Evolutionary conservation across 2,113 vertebrate species (phyloP).

Genomic region (Engystomops pustulosus): DNA sequence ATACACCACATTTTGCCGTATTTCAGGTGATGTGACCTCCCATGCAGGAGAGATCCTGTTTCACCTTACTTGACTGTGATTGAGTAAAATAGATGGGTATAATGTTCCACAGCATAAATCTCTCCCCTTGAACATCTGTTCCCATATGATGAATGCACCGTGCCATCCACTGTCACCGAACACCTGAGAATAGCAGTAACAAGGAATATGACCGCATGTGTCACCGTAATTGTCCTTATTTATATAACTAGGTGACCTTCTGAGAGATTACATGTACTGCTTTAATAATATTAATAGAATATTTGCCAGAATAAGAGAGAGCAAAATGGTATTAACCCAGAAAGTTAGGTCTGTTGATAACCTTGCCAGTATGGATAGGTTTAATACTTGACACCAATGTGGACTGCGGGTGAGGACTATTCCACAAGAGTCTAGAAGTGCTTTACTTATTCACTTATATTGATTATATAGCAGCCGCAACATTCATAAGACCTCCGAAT

Average conservation of each 20-base stretch:
- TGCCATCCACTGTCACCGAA: constrained; percentile 2
- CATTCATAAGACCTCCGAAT: no score
- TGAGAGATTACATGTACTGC: background rate
- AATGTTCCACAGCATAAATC: constrained; percentile 21
- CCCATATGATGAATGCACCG: constrained; percentile 7
- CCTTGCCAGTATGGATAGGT: background rate
- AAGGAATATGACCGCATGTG: background rate
- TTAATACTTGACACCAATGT: background rate
- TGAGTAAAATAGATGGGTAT: constrained; percentile 30
- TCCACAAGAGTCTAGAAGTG: background rate
- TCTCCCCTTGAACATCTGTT: constrained; percentile 36
- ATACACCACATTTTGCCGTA: background rate
- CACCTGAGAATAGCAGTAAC: background rate
- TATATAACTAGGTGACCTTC: constrained; percentile 17
- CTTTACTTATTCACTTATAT: no score
- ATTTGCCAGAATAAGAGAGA: background rate
- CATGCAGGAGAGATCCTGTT: background rate
- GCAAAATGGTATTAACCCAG: background rate
- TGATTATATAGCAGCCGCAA: no score
- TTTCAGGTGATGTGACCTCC: background rate
- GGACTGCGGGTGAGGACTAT: background rate
- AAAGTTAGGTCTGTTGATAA: background rate
- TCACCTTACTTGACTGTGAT: constrained; percentile 8
- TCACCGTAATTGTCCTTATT: constrained; percentile 12
- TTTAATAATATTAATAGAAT: background rate